Conservation (phyloP, 2,888 invertebrate genomes). For the Pachliopta kotzebuea region DNA sequence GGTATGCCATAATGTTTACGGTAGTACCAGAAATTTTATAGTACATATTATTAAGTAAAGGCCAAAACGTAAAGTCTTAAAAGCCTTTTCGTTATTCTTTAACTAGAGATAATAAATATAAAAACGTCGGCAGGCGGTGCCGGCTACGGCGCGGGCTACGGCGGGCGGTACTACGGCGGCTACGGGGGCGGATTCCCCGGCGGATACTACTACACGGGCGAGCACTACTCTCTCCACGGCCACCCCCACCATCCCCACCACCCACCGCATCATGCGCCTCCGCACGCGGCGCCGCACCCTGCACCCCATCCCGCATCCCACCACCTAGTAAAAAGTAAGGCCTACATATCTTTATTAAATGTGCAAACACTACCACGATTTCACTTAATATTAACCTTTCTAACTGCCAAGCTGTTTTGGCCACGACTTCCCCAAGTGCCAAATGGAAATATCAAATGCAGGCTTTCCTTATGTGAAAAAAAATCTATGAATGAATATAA, state of each 20-base stretch:
- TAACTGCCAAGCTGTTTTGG: too few species aligned
- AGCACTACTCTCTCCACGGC: constrained; percentile 43
- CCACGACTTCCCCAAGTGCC: too few species aligned
- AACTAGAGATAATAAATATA: not conserved
- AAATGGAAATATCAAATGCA: too few species aligned
- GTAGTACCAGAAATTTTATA: too few species aligned
- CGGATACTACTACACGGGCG: constrained; percentile 46
- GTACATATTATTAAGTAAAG: not conserved
- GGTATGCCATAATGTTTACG: constrained; percentile 27
- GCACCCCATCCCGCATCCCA: constrained; percentile 34
- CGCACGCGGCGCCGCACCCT: constrained; percentile 36
- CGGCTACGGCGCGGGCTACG: constrained; percentile 61
- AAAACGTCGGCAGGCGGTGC: constrained; percentile 36
- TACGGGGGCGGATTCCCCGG: constrained; percentile 46
- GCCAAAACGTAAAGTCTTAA: too few species aligned
- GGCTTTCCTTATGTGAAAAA: too few species aligned
- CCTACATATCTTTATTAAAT: constrained; percentile 26
- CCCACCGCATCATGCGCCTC: constrained; percentile 24
- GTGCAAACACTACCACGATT: too few species aligned
- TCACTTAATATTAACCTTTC: too few species aligned
- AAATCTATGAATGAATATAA: too few species aligned
- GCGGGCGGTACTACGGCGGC: constrained; percentile 55
- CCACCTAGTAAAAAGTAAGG: constrained; percentile 61
- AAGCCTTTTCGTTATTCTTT: too few species aligned
- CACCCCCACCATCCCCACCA: constrained; percentile 37